phyloP scores from a whole-genome alignment of 2,797 vertebrate species.

The Poecilia gillii region DNA sequence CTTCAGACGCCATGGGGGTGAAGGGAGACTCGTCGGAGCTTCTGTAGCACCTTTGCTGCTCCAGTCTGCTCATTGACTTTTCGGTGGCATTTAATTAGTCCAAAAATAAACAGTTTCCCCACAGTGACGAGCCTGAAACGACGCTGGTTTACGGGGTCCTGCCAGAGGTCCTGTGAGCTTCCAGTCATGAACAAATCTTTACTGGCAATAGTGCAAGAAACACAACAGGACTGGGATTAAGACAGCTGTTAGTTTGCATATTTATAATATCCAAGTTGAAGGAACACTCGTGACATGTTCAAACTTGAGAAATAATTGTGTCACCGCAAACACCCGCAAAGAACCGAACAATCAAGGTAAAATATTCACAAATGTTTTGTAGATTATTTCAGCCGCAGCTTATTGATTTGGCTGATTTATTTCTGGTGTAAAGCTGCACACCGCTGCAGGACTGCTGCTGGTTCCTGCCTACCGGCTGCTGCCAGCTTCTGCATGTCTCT shows the following conservation, averaged over 20 bases:
- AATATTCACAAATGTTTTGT: background rate
- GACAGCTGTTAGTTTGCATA: background rate
- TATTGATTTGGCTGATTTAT: background rate
- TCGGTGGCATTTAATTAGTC: slow-evolving; percentile 22
- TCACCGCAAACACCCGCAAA: background rate
- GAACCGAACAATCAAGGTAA: background rate
- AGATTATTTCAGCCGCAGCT: background rate
- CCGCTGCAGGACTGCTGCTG: background rate
- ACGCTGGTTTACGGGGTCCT: background rate
- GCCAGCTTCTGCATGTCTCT: background rate
- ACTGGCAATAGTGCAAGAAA: background rate
- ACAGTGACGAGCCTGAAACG: background rate
- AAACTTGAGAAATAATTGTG: background rate
- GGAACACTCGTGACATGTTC: background rate
- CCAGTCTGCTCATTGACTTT: slow-evolving; percentile 27
- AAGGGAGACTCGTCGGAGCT: background rate
- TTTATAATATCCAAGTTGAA: background rate
- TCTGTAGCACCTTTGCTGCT: slow-evolving; percentile 17
- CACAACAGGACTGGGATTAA: no score
- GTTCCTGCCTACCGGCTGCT: background rate
- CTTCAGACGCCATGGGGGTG: slow-evolving; percentile 12
- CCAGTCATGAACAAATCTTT: background rate
- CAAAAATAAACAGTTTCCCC: background rate
- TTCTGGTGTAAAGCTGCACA: background rate
- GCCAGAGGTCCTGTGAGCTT: background rate